A percentile compares a stretch with the other conserved stretches of the same genome.
These are phyloP conservation scores for Theocolax elegans DNA, from an alignment of 1,140 invertebrate species.

Conservation along the genomic window DNA sequence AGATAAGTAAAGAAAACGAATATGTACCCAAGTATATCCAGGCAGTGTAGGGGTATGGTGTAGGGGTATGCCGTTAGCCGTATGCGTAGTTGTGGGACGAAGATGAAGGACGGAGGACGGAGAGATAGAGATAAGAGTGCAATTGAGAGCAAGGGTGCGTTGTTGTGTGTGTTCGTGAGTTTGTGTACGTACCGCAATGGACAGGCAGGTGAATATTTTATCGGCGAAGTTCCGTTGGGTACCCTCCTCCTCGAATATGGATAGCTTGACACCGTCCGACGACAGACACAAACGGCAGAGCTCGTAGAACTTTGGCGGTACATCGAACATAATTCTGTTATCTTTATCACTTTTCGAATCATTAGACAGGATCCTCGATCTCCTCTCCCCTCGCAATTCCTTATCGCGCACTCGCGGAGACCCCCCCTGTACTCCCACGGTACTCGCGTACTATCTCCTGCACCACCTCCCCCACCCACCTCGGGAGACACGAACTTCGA, in stretches of 20 bases:
- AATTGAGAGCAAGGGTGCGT: too few species aligned
- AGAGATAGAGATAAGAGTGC: too few species aligned
- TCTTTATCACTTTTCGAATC: background rate
- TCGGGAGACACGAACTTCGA: too few species aligned
- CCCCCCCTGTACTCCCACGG: background rate
- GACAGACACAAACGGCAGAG: conserved; percentile 70
- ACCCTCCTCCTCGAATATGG: conserved; percentile 68
- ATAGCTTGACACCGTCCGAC: conserved; percentile 67
- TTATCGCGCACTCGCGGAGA: too few species aligned
- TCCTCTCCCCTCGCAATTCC: conserved; percentile 3
- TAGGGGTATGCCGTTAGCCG: too few species aligned
- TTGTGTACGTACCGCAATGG: conserved; percentile 63
- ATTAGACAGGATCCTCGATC: conserved; percentile 37
- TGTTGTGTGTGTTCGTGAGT: too few species aligned
- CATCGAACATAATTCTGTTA: conserved; percentile 67
- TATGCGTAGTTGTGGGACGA: too few species aligned
- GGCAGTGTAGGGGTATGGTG: too few species aligned
- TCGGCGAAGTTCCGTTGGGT: conserved; percentile 64
- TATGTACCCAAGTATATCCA: too few species aligned
- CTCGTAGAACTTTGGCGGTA: conserved; percentile 69
- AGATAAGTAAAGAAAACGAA: too few species aligned
- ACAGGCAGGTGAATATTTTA: conserved; percentile 66
- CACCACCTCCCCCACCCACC: too few species aligned
- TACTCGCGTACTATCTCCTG: background rate
- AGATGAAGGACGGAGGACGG: too few species aligned